Base-by-base conservation (phyloP, 2,888 invertebrate species). In the Colostygia pectinataria region DNA sequence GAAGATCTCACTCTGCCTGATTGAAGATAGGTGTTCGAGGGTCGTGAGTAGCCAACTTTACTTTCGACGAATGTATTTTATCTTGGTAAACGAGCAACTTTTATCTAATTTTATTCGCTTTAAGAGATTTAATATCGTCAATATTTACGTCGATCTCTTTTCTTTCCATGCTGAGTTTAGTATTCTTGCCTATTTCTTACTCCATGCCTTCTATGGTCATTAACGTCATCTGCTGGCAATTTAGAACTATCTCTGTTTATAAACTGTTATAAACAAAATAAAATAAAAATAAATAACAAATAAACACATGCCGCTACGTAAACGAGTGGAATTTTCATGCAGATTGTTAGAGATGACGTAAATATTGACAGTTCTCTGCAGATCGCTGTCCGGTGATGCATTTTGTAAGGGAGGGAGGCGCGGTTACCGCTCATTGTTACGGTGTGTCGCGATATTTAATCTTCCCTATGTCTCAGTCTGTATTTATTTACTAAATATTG, bases 401-500 rank as follows among this genome's bases (percentile, higher is more conserved):
- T 20, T n/a, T n/a, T 23, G 24, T 24, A 7, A 3, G 24, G 14
- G 7, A 10, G 38, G 37, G 10, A 15, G 31, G 23, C 31, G 0
- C 40, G 43, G 33, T 46, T 33, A 40, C 44, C 51, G 51, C 27
- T 45, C 27, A 2, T 31, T 1, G 12, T 43, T 2, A 13, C 2
- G 7, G 2, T 28, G 25, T 25, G 18, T 12, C 10, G 38, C 48
- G 5, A 18, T 12, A n/a, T 32, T 18, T 36, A 28, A 28, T 31
- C 18, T 33, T 20, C 34, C 42, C 15, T 4, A 34, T 34, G 38
- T 46, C 34, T 46, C 46, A 29, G 38, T 46, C 46, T 46, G 46
- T 52, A 42, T 46, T 47, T 43, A 34, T 38, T 46, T 18, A 37
- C 33, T 47, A 43, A 52, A 52, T 47, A 52, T 34, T 15, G 36